These are phyloP conservation scores for Glyptemys insculpta DNA, from an alignment of 2,797 vertebrate genomes.

Conservation along the genomic window DNA sequence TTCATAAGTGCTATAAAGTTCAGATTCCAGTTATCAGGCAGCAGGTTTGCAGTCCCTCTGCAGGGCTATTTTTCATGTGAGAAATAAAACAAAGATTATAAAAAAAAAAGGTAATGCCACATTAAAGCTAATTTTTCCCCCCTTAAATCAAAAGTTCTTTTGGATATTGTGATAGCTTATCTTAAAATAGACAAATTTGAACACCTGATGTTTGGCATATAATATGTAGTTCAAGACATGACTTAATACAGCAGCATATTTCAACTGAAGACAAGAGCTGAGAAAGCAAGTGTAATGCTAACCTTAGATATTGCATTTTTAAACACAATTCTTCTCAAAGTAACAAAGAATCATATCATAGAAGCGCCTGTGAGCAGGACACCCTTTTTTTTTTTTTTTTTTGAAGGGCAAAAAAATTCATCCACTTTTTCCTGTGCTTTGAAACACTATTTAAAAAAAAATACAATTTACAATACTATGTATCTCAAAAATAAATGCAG, in stretches of 20 bases:
- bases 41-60: slow-evolving; percentile 13
- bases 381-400: not conserved
- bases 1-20: slow-evolving; percentile 75
- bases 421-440: not conserved
- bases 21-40: slow-evolving; percentile 72
- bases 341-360: not conserved
- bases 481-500: not conserved
- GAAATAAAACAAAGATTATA: not conserved
- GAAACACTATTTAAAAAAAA: not conserved
- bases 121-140: not conserved
- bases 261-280: not conserved
- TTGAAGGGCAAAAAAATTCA: not conserved
- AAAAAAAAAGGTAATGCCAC: not conserved
- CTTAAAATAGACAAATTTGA: slow-evolving; percentile 10
- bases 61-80: not conserved
- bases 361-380: not conserved
- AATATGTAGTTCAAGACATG: not conserved
- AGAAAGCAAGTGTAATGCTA: slow-evolving; percentile 4
- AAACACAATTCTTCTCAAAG: not conserved
- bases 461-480: not conserved
- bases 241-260: not conserved
- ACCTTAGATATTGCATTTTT: slow-evolving; percentile 1
- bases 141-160: not conserved
- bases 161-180: not conserved
- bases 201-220: not conserved